phyloP scores from a whole-genome alignment of 2,113 vertebrate genomes.

The Varanus salvator region DNA sequence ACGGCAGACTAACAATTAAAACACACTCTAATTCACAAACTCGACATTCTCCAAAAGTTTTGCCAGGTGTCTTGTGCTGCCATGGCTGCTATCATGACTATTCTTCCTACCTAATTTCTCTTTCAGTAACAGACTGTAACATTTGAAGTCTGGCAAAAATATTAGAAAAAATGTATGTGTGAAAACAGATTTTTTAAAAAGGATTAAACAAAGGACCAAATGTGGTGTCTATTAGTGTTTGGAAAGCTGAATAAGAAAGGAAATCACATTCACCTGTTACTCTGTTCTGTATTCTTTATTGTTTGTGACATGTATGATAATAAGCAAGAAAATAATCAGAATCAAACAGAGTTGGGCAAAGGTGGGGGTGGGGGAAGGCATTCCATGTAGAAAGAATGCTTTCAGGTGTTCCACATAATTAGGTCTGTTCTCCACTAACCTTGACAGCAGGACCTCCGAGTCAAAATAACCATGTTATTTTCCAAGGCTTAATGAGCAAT shows the following conservation, averaged over 20 bases:
- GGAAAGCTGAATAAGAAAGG: neutral
- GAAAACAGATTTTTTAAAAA: neutral
- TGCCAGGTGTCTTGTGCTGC: neutral
- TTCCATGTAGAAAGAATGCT: neutral
- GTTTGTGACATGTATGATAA: conserved; percentile 11
- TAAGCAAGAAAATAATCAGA: conserved; percentile 18
- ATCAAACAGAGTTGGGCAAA: neutral
- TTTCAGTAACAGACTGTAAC: neutral
- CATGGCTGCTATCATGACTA: neutral
- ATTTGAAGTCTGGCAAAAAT: neutral
- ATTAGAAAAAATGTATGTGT: neutral
- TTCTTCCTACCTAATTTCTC: neutral
- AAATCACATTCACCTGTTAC: neutral
- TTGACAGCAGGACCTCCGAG: conserved; percentile 2
- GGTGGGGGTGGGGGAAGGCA: neutral
- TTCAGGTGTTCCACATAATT: conserved; percentile 23
- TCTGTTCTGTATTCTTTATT: neutral
- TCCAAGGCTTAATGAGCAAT: conserved; percentile 13
- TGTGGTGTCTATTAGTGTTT: neutral
- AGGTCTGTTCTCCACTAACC: neutral
- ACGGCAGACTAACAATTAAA: neutral
- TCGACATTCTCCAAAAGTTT: neutral
- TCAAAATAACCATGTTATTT: conserved; percentile 13
- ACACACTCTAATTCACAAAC: neutral
- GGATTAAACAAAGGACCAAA: neutral